phyloP scores from a whole-genome alignment of 2,113 vertebrate species.

The Semnopithecus entellus region DNA sequence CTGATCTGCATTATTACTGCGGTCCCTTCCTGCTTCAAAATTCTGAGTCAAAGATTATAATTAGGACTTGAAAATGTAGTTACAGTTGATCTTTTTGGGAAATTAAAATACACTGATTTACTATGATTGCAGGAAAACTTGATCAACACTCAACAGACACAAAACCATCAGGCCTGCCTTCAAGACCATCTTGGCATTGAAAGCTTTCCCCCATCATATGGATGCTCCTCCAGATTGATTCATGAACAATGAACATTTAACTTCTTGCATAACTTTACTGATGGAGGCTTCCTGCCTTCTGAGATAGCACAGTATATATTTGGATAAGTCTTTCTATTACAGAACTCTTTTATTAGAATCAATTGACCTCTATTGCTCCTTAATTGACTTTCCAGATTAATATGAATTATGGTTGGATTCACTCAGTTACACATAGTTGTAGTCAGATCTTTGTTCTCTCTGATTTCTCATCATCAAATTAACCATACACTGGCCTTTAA shows the following conservation, averaged over 20 bases:
- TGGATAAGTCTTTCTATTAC: background rate
- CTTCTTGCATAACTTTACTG: background rate
- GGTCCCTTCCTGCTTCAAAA: background rate
- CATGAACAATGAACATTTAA: background rate
- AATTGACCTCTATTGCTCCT: background rate
- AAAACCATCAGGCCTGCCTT: background rate
- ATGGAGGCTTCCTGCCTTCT: background rate
- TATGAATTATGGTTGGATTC: background rate
- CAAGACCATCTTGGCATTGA: background rate
- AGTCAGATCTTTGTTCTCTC: background rate
- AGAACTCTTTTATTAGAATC: background rate
- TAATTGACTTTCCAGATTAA: background rate
- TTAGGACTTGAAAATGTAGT: background rate
- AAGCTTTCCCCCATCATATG: background rate
- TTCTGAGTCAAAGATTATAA: slow-evolving; percentile 7
- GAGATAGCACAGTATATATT: background rate
- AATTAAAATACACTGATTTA: background rate
- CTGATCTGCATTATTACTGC: background rate
- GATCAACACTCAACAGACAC: background rate
- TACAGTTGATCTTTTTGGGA: background rate
- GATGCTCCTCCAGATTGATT: background rate
- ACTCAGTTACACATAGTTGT: background rate
- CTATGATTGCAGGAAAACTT: background rate
- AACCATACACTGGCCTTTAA: background rate
- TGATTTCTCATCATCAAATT: background rate